phyloP scores from a whole-genome alignment of 2,113 vertebrate genomes.

The Dromaius novaehollandiae region DNA sequence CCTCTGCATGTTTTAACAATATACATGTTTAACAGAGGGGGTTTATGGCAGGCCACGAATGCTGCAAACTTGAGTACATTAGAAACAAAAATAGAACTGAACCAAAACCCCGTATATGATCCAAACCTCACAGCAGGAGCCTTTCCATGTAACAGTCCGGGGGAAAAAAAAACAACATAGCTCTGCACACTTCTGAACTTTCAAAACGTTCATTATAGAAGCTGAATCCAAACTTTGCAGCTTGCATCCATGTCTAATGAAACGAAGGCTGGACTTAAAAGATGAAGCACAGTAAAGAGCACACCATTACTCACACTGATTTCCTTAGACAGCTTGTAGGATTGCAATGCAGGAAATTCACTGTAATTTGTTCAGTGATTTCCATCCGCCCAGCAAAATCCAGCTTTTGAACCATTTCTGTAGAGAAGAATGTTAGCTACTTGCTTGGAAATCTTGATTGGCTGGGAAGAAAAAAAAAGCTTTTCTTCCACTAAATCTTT shows the following conservation, averaged over 20 bases:
- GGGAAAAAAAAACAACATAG: not conserved
- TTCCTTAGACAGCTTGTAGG: not conserved
- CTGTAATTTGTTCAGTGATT: slow-evolving; percentile 1
- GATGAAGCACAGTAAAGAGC: not conserved
- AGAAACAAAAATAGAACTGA: slow-evolving; percentile 45
- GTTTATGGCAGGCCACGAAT: not conserved
- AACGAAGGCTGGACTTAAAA: not conserved
- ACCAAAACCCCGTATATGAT: not conserved
- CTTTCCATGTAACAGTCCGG: not conserved
- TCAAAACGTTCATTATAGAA: slow-evolving; percentile 1
- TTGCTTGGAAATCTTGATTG: not conserved
- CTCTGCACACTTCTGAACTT: slow-evolving; percentile 11
- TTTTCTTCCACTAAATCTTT: not conserved
- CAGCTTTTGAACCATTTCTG: not conserved
- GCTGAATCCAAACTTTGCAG: not conserved
- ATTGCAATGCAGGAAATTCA: not conserved
- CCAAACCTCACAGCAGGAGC: slow-evolving; percentile 44
- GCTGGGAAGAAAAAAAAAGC: not conserved
- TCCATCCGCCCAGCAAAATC: slow-evolving; percentile 7
- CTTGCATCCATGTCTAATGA: not conserved
- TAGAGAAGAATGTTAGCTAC: not conserved
- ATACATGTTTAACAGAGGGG: not conserved
- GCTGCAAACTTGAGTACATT: not conserved
- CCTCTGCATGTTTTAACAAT: slow-evolving; percentile 28
- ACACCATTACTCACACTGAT: not conserved